Conservation (phyloP, 23 tunicate species). For the Halocynthia aurantium region DNA sequence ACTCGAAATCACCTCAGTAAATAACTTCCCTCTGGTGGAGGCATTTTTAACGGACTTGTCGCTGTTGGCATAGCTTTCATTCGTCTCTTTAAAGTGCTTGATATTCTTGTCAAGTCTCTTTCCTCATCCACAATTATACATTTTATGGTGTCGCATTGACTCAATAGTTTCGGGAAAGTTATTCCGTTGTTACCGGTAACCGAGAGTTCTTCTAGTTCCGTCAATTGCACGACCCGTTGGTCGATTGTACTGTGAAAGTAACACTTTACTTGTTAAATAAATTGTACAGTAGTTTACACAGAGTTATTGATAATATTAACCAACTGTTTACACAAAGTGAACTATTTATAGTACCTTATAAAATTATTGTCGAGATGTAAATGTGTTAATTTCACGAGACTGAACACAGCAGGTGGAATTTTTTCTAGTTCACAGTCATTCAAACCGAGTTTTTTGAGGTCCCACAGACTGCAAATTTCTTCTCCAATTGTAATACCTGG, state of each 20-base stretch:
- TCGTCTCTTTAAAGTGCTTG: conserved; percentile 40
- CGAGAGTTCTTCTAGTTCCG: conserved; percentile 70
- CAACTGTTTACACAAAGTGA: not conserved
- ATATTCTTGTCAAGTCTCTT: conserved; percentile 30
- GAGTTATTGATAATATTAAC: not conserved
- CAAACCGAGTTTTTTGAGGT: conserved; percentile 63
- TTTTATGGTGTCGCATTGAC: conserved; percentile 51
- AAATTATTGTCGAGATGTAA: conserved; percentile 79
- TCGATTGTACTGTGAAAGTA: conserved; percentile 18
- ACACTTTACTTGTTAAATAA: not conserved
- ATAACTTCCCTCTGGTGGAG: too few species aligned
- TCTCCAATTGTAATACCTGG: conserved; percentile 74
- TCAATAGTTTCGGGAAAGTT: conserved; percentile 61
- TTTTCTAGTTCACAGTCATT: conserved; percentile 59
- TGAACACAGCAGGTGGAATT: conserved; percentile 52
- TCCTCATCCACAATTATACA: conserved; percentile 66
- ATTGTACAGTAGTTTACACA: not conserved
- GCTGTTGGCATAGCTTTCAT: conserved; percentile 41
- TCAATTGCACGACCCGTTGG: conserved; percentile 62
- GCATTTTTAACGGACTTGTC: not conserved
- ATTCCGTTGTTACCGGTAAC: conserved; percentile 69
- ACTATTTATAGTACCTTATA: conserved; percentile 2
- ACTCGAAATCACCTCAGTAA: too few species aligned
- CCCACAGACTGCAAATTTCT: conserved; percentile 72
- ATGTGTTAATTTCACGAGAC: conserved; percentile 57